Conservation (phyloP, 92 coral and sea anemone genomes). For the Porites lobata region DNA sequence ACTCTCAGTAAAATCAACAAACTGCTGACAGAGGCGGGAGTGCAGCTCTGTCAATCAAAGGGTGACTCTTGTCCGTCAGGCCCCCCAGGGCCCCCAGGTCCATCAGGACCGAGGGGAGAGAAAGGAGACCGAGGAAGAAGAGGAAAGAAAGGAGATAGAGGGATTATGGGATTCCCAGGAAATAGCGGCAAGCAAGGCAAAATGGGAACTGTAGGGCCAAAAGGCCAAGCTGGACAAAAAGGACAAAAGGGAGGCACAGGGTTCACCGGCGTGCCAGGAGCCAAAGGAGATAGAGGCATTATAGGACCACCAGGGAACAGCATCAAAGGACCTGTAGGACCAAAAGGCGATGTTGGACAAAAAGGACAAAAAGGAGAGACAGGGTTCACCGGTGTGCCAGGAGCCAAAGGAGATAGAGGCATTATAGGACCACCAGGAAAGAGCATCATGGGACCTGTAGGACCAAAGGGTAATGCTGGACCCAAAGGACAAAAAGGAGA, state of each 20-base stretch:
- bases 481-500: too few species aligned
- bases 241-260: conserved; percentile 18
- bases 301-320: conserved; percentile 22
- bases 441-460: too few species aligned
- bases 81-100: not conserved
- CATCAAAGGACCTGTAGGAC: conserved; percentile 7
- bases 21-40: not conserved
- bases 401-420: too few species aligned
- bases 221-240: not conserved
- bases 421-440: too few species aligned
- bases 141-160: conserved; percentile 11
- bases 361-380: conserved; percentile 20
- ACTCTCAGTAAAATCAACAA: too few species aligned
- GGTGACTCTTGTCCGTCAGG: not conserved
- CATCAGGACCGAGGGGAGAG: not conserved
- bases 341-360: conserved; percentile 2
- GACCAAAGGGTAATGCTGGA: too few species aligned
- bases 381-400: not conserved
- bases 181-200: not conserved
- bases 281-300: conserved; percentile 7
- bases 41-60: not conserved
- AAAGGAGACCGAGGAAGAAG: not conserved
- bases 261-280: not conserved
- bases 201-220: too few species aligned
- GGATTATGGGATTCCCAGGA: conserved; percentile 9